These are phyloP conservation scores for Neopipo cinnamomea DNA, from an alignment of 2,113 vertebrate genomes.

Conservation along the genomic window DNA sequence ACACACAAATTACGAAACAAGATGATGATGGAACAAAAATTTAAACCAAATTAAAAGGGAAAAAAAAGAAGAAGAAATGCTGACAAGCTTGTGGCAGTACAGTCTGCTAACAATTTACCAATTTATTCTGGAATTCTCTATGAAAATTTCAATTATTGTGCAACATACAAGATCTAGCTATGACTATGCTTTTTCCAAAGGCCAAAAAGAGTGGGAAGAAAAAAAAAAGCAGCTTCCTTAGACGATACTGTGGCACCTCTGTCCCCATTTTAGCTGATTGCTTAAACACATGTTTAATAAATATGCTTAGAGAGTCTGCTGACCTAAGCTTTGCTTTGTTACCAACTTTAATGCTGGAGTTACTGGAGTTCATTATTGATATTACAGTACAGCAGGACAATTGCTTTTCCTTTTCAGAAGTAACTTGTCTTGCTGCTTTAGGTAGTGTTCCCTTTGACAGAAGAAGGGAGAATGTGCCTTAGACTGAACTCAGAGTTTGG, in stretches of 20 bases:
- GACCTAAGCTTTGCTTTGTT: not conserved
- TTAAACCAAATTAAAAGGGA: not conserved
- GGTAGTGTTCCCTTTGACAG: not conserved
- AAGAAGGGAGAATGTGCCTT: not conserved
- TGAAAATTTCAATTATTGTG: conserved; percentile 36
- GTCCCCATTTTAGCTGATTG: not conserved
- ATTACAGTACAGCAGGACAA: not conserved
- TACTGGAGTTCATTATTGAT: not conserved
- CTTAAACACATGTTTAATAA: not conserved
- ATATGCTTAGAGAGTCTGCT: not conserved
- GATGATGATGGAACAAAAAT: not conserved
- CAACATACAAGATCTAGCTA: not conserved
- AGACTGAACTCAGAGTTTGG: not conserved
- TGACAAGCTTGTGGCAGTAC: not conserved
- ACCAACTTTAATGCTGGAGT: not conserved
- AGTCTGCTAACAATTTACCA: conserved; percentile 37
- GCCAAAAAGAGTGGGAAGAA: not conserved
- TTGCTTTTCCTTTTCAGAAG: not conserved
- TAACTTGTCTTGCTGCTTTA: not conserved
- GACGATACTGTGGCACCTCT: not conserved
- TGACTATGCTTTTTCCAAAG: not conserved
- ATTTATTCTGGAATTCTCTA: conserved; percentile 26
- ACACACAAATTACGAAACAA: not conserved
- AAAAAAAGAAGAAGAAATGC: not conserved
- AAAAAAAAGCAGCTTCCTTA: not conserved